These are phyloP conservation scores for Bradynema listronoti DNA, from an alignment of 1,140 invertebrate genomes.

Conservation along the genomic window DNA sequence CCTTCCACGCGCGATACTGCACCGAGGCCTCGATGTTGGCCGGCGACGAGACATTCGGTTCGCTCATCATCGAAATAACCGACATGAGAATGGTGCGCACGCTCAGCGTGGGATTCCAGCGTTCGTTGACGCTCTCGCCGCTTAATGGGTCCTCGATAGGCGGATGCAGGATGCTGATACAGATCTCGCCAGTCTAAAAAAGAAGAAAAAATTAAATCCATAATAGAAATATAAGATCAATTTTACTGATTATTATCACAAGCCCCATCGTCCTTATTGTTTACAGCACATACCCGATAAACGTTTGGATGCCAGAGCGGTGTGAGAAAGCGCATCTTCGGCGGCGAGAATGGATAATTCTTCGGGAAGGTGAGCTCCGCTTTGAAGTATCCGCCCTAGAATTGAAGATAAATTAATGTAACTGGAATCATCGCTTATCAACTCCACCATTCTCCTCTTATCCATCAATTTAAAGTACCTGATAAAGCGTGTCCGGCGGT, in stretches of 20 bases:
- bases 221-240: neutral
- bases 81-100: constrained; percentile 93
- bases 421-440: neutral
- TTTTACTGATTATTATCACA: neutral
- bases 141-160: constrained; percentile 96
- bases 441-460: neutral
- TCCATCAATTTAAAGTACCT: constrained; percentile 16
- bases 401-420: neutral
- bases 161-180: constrained; percentile 97
- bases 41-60: constrained; percentile 97
- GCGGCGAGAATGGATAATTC: constrained; percentile 80
- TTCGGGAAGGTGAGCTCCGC: constrained; percentile 58
- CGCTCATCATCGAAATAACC: constrained; percentile 94
- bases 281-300: constrained; percentile 71
- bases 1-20: constrained; percentile 96
- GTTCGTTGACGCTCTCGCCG: constrained; percentile 92
- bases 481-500: constrained; percentile 92
- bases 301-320: constrained; percentile 99
- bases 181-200: constrained; percentile 88
- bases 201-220: neutral
- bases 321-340: constrained; percentile 88
- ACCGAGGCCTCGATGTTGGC: constrained; percentile 98
- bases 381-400: constrained; percentile 95
- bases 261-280: neutral
- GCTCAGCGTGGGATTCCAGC: constrained; percentile 99